Conservation (phyloP, 2,888 invertebrate genomes). For the Brachyptera putata region DNA sequence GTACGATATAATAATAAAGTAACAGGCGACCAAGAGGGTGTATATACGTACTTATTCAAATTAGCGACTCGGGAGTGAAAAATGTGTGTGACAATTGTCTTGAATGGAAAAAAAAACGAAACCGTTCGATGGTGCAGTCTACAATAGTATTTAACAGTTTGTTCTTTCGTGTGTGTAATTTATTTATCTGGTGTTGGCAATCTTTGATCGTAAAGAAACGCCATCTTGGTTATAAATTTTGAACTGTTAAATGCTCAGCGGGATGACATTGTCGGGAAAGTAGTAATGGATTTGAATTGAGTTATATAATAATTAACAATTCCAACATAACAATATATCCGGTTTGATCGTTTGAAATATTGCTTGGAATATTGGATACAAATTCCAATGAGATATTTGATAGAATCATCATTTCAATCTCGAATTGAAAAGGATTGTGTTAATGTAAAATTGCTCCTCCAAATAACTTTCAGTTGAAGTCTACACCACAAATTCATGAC, state of each 20-base stretch:
- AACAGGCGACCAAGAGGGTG: too few species aligned
- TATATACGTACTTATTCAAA: conserved; percentile 22
- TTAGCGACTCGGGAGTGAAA: not conserved
- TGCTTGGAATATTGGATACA: too few species aligned
- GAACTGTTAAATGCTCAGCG: not conserved
- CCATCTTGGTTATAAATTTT: not conserved
- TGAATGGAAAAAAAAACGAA: not conserved
- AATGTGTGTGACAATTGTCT: conserved; percentile 10
- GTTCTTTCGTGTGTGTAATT: not conserved
- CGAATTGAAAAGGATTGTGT: too few species aligned
- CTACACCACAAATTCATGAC: too few species aligned
- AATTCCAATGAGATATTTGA: too few species aligned
- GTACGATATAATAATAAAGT: not conserved
- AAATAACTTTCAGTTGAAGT: too few species aligned
- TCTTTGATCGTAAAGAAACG: conserved; percentile 12
- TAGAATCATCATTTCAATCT: too few species aligned
- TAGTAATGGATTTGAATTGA: conserved; percentile 15
- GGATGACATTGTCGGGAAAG: not conserved
- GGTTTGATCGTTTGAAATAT: too few species aligned
- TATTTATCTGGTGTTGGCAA: conserved; percentile 2
- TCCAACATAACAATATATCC: too few species aligned
- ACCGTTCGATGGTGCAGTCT: not conserved
- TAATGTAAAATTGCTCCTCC: too few species aligned
- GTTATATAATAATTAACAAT: too few species aligned
- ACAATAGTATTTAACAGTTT: too few species aligned